phyloP scores from a whole-genome alignment of 1,140 invertebrate species.

The Cotesia typhae region DNA sequence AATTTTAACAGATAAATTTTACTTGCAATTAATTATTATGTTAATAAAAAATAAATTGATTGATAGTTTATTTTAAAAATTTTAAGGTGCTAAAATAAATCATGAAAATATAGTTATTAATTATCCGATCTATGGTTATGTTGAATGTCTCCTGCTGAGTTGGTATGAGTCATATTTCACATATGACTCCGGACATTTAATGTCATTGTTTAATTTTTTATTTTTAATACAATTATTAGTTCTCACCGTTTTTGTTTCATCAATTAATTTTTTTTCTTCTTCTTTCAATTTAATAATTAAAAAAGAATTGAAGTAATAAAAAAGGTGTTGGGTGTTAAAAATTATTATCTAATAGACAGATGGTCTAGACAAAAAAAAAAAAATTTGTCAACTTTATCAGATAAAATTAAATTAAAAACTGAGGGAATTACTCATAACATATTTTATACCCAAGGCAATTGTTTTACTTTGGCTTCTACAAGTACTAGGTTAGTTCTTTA shows the following conservation, averaged over 20 bases:
- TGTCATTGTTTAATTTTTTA: conserved; percentile 12
- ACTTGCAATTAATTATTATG: too few species aligned
- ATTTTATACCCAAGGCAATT: not conserved
- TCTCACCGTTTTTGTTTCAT: not conserved
- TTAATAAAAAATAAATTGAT: too few species aligned
- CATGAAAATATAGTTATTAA: not conserved
- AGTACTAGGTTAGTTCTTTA: not conserved
- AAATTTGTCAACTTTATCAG: not conserved
- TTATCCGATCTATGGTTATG: conserved; percentile 33
- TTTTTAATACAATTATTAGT: conserved; percentile 1
- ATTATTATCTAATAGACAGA: conserved; percentile 5
- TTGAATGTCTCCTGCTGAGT: conserved; percentile 30
- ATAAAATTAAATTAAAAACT: too few species aligned
- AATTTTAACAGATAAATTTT: too few species aligned
- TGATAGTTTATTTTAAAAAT: too few species aligned
- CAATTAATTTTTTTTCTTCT: not conserved
- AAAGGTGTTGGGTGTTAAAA: too few species aligned
- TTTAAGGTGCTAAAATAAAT: too few species aligned
- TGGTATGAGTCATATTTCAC: conserved; percentile 41
- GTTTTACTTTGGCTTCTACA: conserved; percentile 3
- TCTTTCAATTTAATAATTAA: not conserved
- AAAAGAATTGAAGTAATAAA: too few species aligned
- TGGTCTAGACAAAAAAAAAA: not conserved
- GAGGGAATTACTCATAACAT: too few species aligned
- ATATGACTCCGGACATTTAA: conserved; percentile 40